Base-by-base conservation (phyloP, 2,888 invertebrate species). In the Drosophila prolongata region DNA sequence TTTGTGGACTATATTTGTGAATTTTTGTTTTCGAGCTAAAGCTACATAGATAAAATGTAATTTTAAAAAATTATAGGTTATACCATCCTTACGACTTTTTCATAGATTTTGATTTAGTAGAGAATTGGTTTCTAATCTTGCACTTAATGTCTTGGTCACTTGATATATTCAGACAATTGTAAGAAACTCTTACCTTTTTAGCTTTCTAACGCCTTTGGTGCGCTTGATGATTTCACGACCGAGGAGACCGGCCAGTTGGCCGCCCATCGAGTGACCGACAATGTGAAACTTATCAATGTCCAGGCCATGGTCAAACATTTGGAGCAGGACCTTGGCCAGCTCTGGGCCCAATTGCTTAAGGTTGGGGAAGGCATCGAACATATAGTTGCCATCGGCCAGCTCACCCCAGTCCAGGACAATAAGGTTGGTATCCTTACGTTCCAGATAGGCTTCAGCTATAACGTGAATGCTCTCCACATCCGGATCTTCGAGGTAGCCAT, bases 401-500 rank as follows among this genome's bases (percentile, higher is more conserved):
- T 91, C 90, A 4, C 90, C 89, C 92, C 92, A 92, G 60, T 92
- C 91, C 42, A 92, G 60, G 0, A 92, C 79, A 53, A 92, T 84
- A 3, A 92, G 76, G 75, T 92, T 92, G 6, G 90, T 83, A 69
- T 92, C 91, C 2, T 66, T 76, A 2, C 91, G 87, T 52, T 90
- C 79, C 35, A 91, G 68, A 74, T 92, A 92, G 3, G 92, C 91
- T 62, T 91, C 89, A 3, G 91, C 91, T 19, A 92, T 90, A 2
- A 92, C 91, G 91, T 93, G 93, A 75, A 94, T 92, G 84, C 94
- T 94, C 85, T 94, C 94, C 54, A 94, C 93, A 62, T 93, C 92
- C 1, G 94, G 93, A 40, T 93, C 92, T 82, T 94, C 94, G 72
- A 94, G 92, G 81, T 94, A 94, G 1, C 94, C 94, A 84, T 94